These are phyloP conservation scores for Nomada fucata DNA, from an alignment of 2,888 invertebrate species.

Conservation along the genomic window DNA sequence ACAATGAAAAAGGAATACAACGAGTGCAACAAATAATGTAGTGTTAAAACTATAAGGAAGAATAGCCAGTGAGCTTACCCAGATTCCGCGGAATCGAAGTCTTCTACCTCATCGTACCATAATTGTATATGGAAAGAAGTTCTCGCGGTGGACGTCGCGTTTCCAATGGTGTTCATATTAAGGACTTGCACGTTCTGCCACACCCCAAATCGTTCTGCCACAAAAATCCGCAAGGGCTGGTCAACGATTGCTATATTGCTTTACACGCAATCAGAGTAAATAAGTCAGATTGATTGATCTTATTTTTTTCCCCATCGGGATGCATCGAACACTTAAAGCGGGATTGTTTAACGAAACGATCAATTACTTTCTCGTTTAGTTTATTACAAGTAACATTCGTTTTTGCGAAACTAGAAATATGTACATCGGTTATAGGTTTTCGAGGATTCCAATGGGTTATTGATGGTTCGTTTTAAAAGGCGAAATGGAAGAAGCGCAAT, in stretches of 20 bases:
- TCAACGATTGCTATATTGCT: conserved; percentile 7
- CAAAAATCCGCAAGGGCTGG: conserved; percentile 20
- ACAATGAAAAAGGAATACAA: not conserved
- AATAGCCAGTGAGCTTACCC: conserved; percentile 65
- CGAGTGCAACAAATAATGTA: not conserved
- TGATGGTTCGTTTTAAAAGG: not conserved
- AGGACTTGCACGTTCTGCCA: conserved; percentile 84
- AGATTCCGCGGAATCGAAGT: conserved; percentile 77
- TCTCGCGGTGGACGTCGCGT: conserved; percentile 66
- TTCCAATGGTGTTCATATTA: conserved; percentile 77
- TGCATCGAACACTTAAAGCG: conserved; percentile 7
- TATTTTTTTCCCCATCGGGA: not conserved
- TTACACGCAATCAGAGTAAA: conserved; percentile 29
- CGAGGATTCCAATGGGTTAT: not conserved
- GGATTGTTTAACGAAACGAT: not conserved
- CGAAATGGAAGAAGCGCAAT: too few species aligned
- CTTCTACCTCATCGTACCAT: conserved; percentile 83
- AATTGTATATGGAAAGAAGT: conserved; percentile 77
- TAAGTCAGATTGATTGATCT: conserved; percentile 28
- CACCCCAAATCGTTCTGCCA: conserved; percentile 81
- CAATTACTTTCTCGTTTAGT: conserved; percentile 13
- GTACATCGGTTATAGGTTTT: not conserved
- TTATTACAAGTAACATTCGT: conserved; percentile 16
- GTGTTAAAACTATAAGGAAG: conserved; percentile 7
- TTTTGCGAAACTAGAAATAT: conserved; percentile 4